A percentile compares a stretch with the other conserved stretches of the same genome.
Evolutionary conservation across 2,888 invertebrate genomes (phyloP).

Genomic region (Pterostichus madidus): DNA sequence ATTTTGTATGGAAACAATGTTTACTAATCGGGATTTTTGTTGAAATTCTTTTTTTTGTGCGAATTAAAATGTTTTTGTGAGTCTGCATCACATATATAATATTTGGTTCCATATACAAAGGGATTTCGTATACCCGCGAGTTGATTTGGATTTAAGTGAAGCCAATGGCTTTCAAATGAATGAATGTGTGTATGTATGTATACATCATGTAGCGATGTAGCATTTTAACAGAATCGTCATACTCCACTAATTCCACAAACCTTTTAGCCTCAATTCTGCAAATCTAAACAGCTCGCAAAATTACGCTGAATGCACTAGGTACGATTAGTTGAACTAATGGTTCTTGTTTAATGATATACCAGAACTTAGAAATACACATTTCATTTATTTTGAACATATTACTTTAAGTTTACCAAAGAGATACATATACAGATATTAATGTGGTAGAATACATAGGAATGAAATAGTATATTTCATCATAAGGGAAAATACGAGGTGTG

Average conservation of each 20-base stretch:
- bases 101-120: conserved; percentile 8
- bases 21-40: background rate
- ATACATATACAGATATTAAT: too few species aligned
- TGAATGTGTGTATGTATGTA: conserved; percentile 46
- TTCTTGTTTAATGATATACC: too few species aligned
- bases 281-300: background rate
- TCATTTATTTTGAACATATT: too few species aligned
- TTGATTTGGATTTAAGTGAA: conserved; percentile 24
- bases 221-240: background rate
- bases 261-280: background rate
- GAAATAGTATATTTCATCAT: too few species aligned
- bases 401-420: too few species aligned
- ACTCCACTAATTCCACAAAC: background rate
- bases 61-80: conserved; percentile 32
- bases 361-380: too few species aligned
- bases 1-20: too few species aligned
- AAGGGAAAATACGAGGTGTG: too few species aligned
- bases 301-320: background rate
- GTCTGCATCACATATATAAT: conserved; percentile 18
- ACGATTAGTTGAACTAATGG: background rate
- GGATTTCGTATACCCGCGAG: background rate
- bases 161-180: conserved; percentile 35
- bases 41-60: conserved; percentile 1
- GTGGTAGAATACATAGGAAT: too few species aligned
- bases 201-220: conserved; percentile 6